Evolutionary conservation across 2,888 invertebrate genomes (phyloP).

Genomic region (Eudemis profundana): DNA sequence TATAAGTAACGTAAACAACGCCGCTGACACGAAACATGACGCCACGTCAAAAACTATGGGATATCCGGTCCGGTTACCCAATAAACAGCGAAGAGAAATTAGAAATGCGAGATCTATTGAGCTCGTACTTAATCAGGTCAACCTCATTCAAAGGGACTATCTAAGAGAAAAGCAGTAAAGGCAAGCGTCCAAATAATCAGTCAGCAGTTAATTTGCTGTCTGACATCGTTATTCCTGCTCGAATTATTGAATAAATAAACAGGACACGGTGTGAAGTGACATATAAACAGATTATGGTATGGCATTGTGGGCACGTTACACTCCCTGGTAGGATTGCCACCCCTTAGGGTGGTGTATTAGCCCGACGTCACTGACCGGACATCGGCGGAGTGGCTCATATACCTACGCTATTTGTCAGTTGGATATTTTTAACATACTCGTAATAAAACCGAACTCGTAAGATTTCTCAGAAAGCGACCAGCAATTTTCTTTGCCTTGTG

Average conservation of each 20-base stretch:
- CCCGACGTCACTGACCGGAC: conserved; percentile 65
- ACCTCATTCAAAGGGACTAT: neutral
- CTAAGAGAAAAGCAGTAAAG: neutral
- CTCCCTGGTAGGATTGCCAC: conserved; percentile 48
- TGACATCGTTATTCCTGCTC: conserved; percentile 30
- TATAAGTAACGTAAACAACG: conserved; percentile 75
- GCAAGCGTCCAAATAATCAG: conserved; percentile 24
- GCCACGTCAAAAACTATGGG: conserved; percentile 69
- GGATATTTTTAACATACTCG: conserved; percentile 44
- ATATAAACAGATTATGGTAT: conserved; percentile 47
- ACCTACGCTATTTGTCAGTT: conserved; percentile 56
- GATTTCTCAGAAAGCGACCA: conserved; percentile 54
- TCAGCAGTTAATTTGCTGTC: conserved; percentile 34
- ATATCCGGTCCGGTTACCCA: conserved; percentile 67
- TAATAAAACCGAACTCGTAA: conserved; percentile 30
- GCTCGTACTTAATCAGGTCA: conserved; percentile 18
- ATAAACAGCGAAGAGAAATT: conserved; percentile 45
- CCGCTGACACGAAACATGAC: conserved; percentile 72
- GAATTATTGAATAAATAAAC: conserved; percentile 29
- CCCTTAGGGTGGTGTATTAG: conserved; percentile 54
- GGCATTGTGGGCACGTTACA: conserved; percentile 45
- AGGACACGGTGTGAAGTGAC: conserved; percentile 44
- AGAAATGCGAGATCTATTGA: conserved; percentile 20
- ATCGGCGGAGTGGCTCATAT: conserved; percentile 49
- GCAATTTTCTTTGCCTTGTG: conserved; percentile 48